Evolutionary conservation across 2,113 vertebrate genomes (phyloP).

Genomic region (Cacatua alba): DNA sequence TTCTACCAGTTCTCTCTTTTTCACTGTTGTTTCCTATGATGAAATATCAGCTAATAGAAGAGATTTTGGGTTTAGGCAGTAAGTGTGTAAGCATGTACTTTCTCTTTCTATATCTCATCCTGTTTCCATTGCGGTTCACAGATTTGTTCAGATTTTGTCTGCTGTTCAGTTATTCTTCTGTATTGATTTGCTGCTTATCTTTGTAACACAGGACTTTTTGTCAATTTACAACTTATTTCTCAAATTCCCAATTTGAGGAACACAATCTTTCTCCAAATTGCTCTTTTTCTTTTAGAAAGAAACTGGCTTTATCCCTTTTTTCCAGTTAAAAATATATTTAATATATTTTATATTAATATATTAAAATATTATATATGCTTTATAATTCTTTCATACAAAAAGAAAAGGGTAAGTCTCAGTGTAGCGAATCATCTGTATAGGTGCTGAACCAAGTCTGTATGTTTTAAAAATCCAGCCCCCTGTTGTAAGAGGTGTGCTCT

Average conservation of each 20-base stretch:
- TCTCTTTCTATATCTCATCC: not conserved
- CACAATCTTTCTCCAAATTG: not conserved
- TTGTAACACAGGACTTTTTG: accelerated
- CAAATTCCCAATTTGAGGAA: not conserved
- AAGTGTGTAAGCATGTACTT: accelerated
- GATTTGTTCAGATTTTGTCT: not conserved
- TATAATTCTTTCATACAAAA: not conserved
- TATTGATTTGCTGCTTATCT: not conserved
- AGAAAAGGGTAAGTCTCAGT: not conserved
- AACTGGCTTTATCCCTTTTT: not conserved
- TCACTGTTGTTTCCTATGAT: not conserved
- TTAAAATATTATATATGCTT: not conserved
- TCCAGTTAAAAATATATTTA: not conserved
- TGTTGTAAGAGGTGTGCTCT: not conserved
- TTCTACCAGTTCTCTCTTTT: not conserved
- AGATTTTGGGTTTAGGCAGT: not conserved
- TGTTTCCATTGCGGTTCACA: not conserved
- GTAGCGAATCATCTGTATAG: not conserved
- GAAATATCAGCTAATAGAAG: not conserved
- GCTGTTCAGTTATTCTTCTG: not conserved
- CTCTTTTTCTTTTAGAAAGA: not conserved
- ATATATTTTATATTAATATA: not conserved
- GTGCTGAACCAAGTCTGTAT: not conserved
- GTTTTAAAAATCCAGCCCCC: not conserved
- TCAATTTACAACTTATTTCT: not conserved